Conservation (phyloP, 2,113 vertebrate genomes). For the Cyprinodon tularosa region DNA sequence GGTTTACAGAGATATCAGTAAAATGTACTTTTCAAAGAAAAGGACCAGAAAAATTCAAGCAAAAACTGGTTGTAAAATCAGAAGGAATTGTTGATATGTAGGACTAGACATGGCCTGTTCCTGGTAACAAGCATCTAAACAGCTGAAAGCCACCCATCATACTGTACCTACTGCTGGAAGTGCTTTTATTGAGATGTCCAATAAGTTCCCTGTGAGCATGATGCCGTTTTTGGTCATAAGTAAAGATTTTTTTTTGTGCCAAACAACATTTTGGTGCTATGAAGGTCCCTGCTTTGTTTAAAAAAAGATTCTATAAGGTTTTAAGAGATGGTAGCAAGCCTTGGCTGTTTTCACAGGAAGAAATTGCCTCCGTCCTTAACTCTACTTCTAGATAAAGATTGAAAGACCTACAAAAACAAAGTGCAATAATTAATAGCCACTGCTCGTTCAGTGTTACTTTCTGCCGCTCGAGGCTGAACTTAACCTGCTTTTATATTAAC, state of each 20-base stretch:
- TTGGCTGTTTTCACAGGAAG: background rate
- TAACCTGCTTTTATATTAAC: no score
- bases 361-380: background rate
- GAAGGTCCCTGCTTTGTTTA: background rate
- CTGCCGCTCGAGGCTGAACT: background rate
- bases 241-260: background rate
- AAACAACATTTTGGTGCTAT: background rate
- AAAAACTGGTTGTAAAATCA: background rate
- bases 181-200: background rate
- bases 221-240: background rate
- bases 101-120: background rate
- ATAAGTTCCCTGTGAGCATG: no score
- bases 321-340: no score
- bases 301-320: background rate
- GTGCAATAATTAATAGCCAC: background rate
- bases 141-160: background rate
- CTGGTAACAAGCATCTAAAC: background rate
- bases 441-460: background rate
- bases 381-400: background rate
- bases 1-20: background rate
- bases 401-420: background rate
- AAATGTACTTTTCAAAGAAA: background rate
- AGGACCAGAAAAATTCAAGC: background rate
- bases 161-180: background rate
- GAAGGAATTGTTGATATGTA: background rate